Base-by-base conservation (phyloP, 2,888 invertebrate genomes). In the Orthosia gracilis region DNA sequence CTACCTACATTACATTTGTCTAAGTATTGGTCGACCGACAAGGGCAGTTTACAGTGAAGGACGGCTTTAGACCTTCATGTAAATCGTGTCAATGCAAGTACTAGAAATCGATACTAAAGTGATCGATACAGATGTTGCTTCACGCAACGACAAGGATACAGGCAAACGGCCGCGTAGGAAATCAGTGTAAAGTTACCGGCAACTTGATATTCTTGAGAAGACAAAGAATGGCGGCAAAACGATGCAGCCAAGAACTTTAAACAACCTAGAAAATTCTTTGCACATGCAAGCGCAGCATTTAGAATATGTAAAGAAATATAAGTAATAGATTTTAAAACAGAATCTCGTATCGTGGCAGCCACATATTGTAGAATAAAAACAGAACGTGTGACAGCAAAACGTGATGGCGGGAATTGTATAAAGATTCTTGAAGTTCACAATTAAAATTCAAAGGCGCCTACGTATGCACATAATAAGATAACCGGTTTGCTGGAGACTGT, bases 151-250 rank as follows among this genome's bases (percentile, higher is more conserved):
- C 82, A 85, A 81, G 74, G 78, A 80, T 80, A 77, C 57, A 18
- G 17, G 4, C 63, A 26, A 3, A 31, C 50, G 63, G 64, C 50
- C 54, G 64, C 68, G 21, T 54, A 80, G 69, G 72, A 85, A 84
- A 85, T 72, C 76, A 74, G 80, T 84, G 70, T 89, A 80, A 64
- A 81, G 78, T 86, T 87, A 85, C 89, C 81, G 72, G 75, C 62
- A 86, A 89, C 81, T 76, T 76, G 83, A 89, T 87, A 89, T 85
- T 88, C 87, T 84, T 86, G 86, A 83, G 87, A 88, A 85, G 69
- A 76, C 71, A 61, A 69, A 72, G 74, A 85, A 67, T 55, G 15
- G 52, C 67, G 73, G 65, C 65, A 72, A 68, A 69, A 68, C 66
- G 66, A 69, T 31, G 65, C 52, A 54, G 23, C 64, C 69, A 69